These are phyloP conservation scores for Drosophila ustulata DNA, from an alignment of 2,888 invertebrate species.

Conservation along the genomic window DNA sequence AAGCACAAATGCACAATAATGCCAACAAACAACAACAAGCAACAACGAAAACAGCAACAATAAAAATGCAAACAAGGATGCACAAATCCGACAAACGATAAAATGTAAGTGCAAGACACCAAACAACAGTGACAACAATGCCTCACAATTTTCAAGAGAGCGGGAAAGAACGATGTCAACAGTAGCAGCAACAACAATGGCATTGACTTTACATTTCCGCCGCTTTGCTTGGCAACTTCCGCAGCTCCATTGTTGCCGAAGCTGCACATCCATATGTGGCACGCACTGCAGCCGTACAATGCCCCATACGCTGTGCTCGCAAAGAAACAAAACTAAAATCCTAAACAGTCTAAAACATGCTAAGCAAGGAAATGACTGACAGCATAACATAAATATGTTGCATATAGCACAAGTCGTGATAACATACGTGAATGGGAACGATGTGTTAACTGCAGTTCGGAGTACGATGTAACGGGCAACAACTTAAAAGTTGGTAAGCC, in stretches of 20 bases:
- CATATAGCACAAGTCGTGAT: not conserved
- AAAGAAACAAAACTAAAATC: slow-evolving; percentile 29
- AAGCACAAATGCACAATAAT: slow-evolving; percentile 76
- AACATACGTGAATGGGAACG: not conserved
- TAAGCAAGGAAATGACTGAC: slow-evolving; percentile 42
- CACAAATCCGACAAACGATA: slow-evolving; percentile 59
- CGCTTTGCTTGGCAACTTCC: slow-evolving; percentile 72
- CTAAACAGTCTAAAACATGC: slow-evolving; percentile 41
- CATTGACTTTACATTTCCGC: slow-evolving; percentile 80
- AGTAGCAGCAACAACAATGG: slow-evolving; percentile 38
- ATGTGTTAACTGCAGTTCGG: slow-evolving; percentile 45
- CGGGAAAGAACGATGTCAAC: slow-evolving; percentile 26
- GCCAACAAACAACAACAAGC: slow-evolving; percentile 46
- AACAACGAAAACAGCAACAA: slow-evolving; percentile 20
- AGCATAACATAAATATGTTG: slow-evolving; percentile 1
- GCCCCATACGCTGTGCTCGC: not conserved
- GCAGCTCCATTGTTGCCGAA: slow-evolving; percentile 44
- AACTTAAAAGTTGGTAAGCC: slow-evolving; percentile 74
- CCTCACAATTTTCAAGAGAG: slow-evolving; percentile 38
- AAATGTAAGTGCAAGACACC: slow-evolving; percentile 51
- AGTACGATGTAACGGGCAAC: slow-evolving; percentile 44
- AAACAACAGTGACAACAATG: slow-evolving; percentile 67
- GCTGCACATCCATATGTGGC: slow-evolving; percentile 39
- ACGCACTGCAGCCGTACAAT: slow-evolving; percentile 42
- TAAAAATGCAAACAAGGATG: slow-evolving; percentile 39